Evolutionary conservation across 1,140 invertebrate species (phyloP).

Genomic region (Calliopsis andreniformis): DNA sequence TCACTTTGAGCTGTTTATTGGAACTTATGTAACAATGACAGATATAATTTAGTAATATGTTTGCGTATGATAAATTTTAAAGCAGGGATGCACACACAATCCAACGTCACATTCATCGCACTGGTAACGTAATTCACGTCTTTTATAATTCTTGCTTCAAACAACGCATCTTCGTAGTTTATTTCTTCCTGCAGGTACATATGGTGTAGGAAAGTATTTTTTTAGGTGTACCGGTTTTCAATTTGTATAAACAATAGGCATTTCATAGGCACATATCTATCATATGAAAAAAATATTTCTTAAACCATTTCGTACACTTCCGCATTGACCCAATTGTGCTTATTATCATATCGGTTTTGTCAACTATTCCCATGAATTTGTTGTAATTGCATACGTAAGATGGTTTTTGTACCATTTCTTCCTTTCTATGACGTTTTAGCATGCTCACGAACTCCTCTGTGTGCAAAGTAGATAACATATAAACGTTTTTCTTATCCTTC

Average conservation of each 20-base stretch:
- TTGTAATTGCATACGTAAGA: conserved; percentile 57
- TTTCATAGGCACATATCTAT: conserved; percentile 61
- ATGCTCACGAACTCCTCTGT: conserved; percentile 1
- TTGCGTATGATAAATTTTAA: conserved; percentile 35
- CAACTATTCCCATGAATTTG: conserved; percentile 75
- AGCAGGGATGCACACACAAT: conserved; percentile 24
- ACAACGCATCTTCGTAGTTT: conserved; percentile 29
- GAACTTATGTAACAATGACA: too few species aligned
- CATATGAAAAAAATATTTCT: conserved; percentile 70
- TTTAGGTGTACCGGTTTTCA: conserved; percentile 32
- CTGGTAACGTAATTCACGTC: conserved; percentile 27
- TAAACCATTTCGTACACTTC: conserved; percentile 74
- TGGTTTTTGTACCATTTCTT: conserved; percentile 44
- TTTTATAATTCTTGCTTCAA: conserved; percentile 20
- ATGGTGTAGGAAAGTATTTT: conserved; percentile 19
- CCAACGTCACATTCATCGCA: conserved; percentile 31
- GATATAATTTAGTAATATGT: conserved; percentile 20
- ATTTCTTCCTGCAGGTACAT: conserved; percentile 13
- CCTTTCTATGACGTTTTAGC: not conserved
- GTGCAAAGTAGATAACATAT: conserved; percentile 34
- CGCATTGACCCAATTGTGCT: conserved; percentile 66
- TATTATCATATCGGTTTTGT: conserved; percentile 71
- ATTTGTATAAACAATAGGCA: conserved; percentile 45
- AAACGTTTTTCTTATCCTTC: conserved; percentile 46
- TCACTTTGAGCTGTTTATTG: too few species aligned